Percentiles rank a stretch among this genome's conserved stretches.
These are phyloP conservation scores for Chrosomus eos DNA, from an alignment of 2,797 vertebrate genomes.

Conservation along the genomic window DNA sequence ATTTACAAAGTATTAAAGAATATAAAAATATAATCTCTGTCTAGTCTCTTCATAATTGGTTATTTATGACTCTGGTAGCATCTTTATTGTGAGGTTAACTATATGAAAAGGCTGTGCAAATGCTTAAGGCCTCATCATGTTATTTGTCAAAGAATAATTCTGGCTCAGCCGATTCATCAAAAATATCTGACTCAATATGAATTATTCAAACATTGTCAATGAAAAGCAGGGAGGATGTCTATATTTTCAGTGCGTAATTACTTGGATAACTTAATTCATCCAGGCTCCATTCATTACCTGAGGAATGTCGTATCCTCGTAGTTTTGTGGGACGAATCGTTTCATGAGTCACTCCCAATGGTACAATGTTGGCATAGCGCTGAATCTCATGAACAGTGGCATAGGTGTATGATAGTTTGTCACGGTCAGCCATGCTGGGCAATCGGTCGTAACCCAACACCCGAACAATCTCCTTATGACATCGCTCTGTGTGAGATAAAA, in stretches of 20 bases:
- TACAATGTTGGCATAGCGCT: conserved; percentile 54
- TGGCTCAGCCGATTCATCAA: not conserved
- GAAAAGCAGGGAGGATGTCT: not conserved
- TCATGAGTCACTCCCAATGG: conserved; percentile 20
- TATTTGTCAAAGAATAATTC: not conserved
- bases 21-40: not conserved
- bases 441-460: conserved; percentile 52
- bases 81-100: too few species aligned
- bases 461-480: conserved; percentile 57
- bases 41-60: not conserved
- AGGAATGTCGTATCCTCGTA: conserved; percentile 51
- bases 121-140: too few species aligned
- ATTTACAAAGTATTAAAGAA: too few species aligned
- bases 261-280: not conserved
- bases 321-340: conserved; percentile 39
- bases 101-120: not conserved
- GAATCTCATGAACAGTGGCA: conserved; percentile 58
- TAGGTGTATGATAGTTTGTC: conserved; percentile 34
- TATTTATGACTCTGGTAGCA: not conserved
- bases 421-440: conserved; percentile 50
- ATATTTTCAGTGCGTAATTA: not conserved
- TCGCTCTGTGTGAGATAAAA: conserved; percentile 31
- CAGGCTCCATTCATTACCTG: conserved; percentile 35
- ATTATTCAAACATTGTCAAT: not conserved
- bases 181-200: not conserved